These are phyloP conservation scores for Brachionus angularis DNA, from an alignment of 1,140 invertebrate species.

Conservation along the genomic window DNA sequence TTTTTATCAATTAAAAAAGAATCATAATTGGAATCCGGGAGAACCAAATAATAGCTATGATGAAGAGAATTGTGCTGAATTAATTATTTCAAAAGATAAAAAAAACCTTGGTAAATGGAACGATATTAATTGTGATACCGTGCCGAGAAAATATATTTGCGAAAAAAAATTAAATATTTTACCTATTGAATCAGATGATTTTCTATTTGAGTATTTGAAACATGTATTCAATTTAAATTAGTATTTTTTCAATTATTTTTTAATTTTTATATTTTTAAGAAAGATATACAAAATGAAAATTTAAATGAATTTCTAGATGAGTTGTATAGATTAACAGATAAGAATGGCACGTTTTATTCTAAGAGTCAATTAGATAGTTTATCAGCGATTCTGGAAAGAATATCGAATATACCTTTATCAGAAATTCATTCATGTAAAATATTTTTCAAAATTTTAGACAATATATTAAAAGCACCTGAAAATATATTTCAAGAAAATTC, in stretches of 20 bases:
- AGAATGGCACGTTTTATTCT: neutral
- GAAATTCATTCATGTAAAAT: neutral
- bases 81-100: constrained; percentile 1
- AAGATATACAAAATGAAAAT: neutral
- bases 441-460: constrained; percentile 5
- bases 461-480: neutral
- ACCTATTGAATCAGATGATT: neutral
- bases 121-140: constrained; percentile 10
- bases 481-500: neutral
- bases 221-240: constrained; percentile 4
- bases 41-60: too few species aligned
- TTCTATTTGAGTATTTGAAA: neutral
- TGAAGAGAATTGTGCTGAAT: neutral
- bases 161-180: neutral
- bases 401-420: neutral
- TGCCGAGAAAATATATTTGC: constrained; percentile 3
- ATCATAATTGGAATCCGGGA: neutral
- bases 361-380: neutral
- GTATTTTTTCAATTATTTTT: neutral
- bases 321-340: neutral
- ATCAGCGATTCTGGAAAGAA: neutral
- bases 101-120: constrained; percentile 7
- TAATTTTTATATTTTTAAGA: neutral
- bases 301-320: neutral
- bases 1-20: neutral